Percentiles rank a stretch among this genome's conserved stretches.
These are phyloP conservation scores for Oxyura jamaicensis DNA, from an alignment of 2,113 vertebrate genomes.

Conservation along the genomic window DNA sequence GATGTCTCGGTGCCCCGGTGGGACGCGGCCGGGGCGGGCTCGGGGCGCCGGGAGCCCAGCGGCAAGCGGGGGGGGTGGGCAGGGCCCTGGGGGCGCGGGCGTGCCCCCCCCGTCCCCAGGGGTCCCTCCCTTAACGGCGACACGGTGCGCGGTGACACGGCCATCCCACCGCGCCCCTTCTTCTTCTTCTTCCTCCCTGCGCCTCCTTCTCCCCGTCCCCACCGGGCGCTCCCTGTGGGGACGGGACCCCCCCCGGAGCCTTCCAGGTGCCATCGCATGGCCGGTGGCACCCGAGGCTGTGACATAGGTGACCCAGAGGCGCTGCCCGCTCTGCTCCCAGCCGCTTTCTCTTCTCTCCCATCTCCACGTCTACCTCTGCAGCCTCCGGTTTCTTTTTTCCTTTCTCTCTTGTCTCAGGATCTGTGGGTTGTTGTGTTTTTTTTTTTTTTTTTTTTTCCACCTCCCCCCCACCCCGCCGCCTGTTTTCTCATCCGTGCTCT, in stretches of 20 bases:
- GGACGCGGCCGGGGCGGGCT: not conserved
- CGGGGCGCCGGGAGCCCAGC: not conserved
- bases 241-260: not conserved
- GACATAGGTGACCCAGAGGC: not conserved
- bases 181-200: not conserved
- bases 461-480: not conserved
- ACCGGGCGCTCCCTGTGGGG: not conserved
- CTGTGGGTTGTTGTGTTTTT: not conserved
- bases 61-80: not conserved
- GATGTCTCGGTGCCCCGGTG: not conserved
- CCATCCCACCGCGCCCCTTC: not conserved
- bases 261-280: not conserved
- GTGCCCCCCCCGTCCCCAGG: not conserved
- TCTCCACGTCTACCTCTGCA: slow-evolving; percentile 54
- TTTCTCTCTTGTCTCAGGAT: slow-evolving; percentile 35
- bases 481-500: slow-evolving; percentile 20
- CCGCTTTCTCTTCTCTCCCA: slow-evolving; percentile 40
- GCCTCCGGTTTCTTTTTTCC: slow-evolving; percentile 46
- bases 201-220: not conserved
- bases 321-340: not conserved
- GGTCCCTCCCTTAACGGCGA: not conserved
- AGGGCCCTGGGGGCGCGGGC: not conserved
- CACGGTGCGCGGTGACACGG: not conserved
- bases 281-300: not conserved
- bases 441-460: not conserved